A percentile compares a stretch with the other conserved stretches of the same genome.
Conservation (phyloP, 2,888 invertebrate species). For the Oscheius sp. region DNA sequence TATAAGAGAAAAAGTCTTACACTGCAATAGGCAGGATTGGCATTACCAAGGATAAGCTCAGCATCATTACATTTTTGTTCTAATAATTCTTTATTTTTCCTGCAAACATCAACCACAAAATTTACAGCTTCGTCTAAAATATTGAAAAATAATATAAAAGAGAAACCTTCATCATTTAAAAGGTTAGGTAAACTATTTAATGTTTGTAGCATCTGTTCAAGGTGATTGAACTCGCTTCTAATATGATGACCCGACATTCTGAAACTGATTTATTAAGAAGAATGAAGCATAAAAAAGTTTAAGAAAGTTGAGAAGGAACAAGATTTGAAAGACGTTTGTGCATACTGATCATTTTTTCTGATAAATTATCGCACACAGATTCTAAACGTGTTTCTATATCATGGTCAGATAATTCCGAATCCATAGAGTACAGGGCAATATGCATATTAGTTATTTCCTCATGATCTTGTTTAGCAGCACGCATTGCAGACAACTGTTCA, state of each 20-base stretch:
- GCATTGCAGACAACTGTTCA: constrained; percentile 44
- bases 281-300: background rate
- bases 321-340: constrained; percentile 20
- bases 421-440: constrained; percentile 33
- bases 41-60: constrained; percentile 39
- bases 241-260: background rate
- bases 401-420: background rate
- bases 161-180: background rate
- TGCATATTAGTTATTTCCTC: constrained; percentile 50
- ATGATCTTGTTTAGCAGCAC: constrained; percentile 46
- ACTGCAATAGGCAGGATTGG: constrained; percentile 37
- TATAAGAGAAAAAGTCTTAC: constrained; percentile 15
- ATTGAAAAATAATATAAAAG: background rate
- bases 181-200: background rate
- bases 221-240: background rate
- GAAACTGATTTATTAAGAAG: constrained; percentile 5
- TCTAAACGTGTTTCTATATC: constrained; percentile 19
- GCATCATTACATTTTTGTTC: constrained; percentile 41
- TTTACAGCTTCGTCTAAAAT: constrained; percentile 36
- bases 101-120: constrained; percentile 34
- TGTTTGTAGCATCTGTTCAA: constrained; percentile 21
- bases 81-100: constrained; percentile 42
- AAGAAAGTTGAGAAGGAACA: background rate
- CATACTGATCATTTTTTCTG: constrained; percentile 21
- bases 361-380: constrained; percentile 3